Evolutionary conservation across 2,888 invertebrate species (phyloP).

Genomic region (Agonum fuliginosum): DNA sequence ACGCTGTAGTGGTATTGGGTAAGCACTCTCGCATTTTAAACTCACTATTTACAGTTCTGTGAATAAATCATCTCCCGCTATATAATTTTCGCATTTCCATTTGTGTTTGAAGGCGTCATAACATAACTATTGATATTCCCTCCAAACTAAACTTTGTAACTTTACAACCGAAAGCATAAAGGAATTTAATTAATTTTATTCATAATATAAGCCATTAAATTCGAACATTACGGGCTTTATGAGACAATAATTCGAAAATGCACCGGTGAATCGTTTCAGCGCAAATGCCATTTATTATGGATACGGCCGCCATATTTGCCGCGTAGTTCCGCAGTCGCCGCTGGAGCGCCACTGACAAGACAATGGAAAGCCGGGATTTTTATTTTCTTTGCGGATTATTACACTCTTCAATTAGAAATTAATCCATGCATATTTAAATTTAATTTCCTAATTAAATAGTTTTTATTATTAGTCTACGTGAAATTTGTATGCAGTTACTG

Average conservation of each 20-base stretch:
- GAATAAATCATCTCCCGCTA: slow-evolving; percentile 32
- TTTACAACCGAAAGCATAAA: slow-evolving; percentile 61
- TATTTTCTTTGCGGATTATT: no score
- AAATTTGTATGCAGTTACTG: no score
- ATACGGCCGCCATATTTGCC: slow-evolving; percentile 30
- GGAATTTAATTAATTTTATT: slow-evolving; percentile 63
- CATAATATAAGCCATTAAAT: slow-evolving; percentile 60
- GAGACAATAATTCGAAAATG: slow-evolving; percentile 60
- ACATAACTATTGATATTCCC: slow-evolving; percentile 59
- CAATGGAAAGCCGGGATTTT: not conserved
- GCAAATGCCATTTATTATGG: slow-evolving; percentile 57
- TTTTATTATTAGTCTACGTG: no score
- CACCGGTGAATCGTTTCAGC: slow-evolving; percentile 49
- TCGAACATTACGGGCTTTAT: slow-evolving; percentile 56
- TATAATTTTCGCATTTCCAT: slow-evolving; percentile 56
- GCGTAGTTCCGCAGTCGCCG: not conserved
- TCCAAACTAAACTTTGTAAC: slow-evolving; percentile 61
- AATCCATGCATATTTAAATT: slow-evolving; percentile 20
- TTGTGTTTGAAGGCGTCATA: slow-evolving; percentile 55
- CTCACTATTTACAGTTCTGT: slow-evolving; percentile 14
- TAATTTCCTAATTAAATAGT: no score
- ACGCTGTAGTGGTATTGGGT: no score
- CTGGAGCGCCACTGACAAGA: not conserved
- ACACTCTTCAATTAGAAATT: not conserved
- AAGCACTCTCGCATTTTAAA: slow-evolving; percentile 35